Evolutionary conservation across 2,797 vertebrate species (phyloP).

Genomic region (Kryptolebias ocellatus): DNA sequence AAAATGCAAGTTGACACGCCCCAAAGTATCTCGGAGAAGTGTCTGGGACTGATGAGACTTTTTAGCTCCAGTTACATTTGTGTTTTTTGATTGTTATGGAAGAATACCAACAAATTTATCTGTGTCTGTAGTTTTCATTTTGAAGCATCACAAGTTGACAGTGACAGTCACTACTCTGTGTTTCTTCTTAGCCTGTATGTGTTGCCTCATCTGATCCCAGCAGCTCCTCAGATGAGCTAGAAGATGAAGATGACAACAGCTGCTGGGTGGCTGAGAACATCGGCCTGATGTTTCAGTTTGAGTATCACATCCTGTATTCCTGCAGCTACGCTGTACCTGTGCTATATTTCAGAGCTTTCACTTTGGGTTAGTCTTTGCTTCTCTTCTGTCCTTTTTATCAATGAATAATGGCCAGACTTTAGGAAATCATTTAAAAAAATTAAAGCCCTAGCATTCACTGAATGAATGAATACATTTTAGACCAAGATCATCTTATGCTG

Average conservation of each 20-base stretch:
- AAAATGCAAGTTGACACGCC: too few species aligned
- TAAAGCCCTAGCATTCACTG: too few species aligned
- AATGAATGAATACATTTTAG: too few species aligned
- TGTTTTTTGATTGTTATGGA: too few species aligned
- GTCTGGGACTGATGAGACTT: too few species aligned
- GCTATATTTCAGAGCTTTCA: conserved; percentile 91
- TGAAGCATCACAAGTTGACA: neutral
- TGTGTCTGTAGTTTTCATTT: neutral
- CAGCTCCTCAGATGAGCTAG: neutral
- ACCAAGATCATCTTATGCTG: too few species aligned
- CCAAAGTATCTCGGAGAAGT: too few species aligned
- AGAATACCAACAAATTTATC: too few species aligned
- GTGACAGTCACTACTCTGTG: neutral
- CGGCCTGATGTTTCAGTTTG: conserved; percentile 70
- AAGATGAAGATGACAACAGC: conserved; percentile 17
- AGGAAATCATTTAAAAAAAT: neutral
- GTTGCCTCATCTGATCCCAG: neutral
- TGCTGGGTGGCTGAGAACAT: neutral
- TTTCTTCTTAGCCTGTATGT: conserved; percentile 24
- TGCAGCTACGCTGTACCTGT: conserved; percentile 90
- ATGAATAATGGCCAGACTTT: neutral
- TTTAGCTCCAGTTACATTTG: too few species aligned
- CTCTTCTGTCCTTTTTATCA: neutral
- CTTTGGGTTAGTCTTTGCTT: conserved; percentile 82
- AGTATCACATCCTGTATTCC: conserved; percentile 92